phyloP scores from a whole-genome alignment of 2,888 invertebrate species.

The Chrysotoxum bicinctum region DNA sequence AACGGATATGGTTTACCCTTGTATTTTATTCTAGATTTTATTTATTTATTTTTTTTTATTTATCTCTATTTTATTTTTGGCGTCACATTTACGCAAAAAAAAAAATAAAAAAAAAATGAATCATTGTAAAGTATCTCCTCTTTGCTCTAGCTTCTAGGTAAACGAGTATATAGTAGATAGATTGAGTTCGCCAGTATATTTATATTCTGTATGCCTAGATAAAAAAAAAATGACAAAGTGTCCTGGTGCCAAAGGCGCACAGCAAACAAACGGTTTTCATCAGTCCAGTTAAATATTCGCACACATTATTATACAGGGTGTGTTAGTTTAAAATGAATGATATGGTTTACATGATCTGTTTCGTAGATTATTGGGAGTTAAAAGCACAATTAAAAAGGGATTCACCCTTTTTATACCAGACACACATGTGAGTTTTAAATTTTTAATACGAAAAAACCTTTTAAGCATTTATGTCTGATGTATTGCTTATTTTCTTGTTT shows the following conservation, averaged over 20 bases:
- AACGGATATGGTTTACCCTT: constrained; percentile 34
- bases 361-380: neutral
- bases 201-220: neutral
- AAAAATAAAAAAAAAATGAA: constrained; percentile 44
- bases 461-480: too few relatives aligned
- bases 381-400: too few relatives aligned
- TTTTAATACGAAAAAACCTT: too few relatives aligned
- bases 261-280: neutral
- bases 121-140: constrained; percentile 33
- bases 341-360: neutral
- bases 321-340: neutral
- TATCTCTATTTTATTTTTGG: constrained; percentile 38
- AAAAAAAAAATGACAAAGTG: constrained; percentile 56
- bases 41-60: constrained; percentile 11
- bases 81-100: constrained; percentile 43
- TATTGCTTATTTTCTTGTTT: too few relatives aligned
- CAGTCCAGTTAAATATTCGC: constrained; percentile 29
- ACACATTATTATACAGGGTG: neutral
- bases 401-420: too few relatives aligned
- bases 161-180: too few relatives aligned
- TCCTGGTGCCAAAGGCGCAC: constrained; percentile 39
- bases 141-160: neutral
- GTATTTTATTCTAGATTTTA: neutral
- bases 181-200: too few relatives aligned
- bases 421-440: too few relatives aligned